Percentiles rank a stretch among this genome's conserved stretches.
phyloP scores from a whole-genome alignment of 2,797 vertebrate genomes.

The Lagocephalus sceleratus region DNA sequence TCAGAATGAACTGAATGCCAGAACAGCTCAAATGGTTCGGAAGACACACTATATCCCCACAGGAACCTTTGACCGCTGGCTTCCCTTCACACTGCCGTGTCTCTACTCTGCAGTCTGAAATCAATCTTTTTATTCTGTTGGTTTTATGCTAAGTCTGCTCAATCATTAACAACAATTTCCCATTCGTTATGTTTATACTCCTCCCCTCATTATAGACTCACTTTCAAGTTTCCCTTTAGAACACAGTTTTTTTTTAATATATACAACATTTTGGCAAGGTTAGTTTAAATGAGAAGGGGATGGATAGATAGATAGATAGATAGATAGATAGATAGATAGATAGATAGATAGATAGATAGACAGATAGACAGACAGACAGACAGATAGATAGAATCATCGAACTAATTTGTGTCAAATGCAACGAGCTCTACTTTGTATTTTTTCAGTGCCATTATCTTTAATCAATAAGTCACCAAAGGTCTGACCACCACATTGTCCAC shows the following conservation, averaged over 20 bases:
- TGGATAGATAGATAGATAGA: too few relatives aligned
- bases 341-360: too few relatives aligned
- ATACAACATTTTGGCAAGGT: too few relatives aligned
- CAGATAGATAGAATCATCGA: too few relatives aligned
- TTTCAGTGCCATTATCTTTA: too few relatives aligned
- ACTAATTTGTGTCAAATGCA: too few relatives aligned
- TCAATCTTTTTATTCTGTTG: not conserved
- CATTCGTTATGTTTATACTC: not conserved
- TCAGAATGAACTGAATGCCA: not conserved
- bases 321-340: too few relatives aligned
- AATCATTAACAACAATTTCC: conserved; percentile 55
- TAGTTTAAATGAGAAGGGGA: not conserved
- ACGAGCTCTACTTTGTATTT: too few relatives aligned
- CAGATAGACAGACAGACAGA: too few relatives aligned
- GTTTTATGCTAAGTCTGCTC: conserved; percentile 21
- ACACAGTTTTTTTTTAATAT: too few relatives aligned
- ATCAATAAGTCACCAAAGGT: too few relatives aligned
- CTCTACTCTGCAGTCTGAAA: conserved; percentile 19
- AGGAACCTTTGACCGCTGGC: conserved; percentile 16
- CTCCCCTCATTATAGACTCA: not conserved
- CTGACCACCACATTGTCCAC: too few relatives aligned
- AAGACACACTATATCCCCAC: not conserved
- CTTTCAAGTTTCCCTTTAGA: not conserved
- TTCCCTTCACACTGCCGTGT: not conserved
- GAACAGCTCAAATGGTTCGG: not conserved